Conservation (phyloP, 2,113 vertebrate species). For the Sceloporus undulatus region DNA sequence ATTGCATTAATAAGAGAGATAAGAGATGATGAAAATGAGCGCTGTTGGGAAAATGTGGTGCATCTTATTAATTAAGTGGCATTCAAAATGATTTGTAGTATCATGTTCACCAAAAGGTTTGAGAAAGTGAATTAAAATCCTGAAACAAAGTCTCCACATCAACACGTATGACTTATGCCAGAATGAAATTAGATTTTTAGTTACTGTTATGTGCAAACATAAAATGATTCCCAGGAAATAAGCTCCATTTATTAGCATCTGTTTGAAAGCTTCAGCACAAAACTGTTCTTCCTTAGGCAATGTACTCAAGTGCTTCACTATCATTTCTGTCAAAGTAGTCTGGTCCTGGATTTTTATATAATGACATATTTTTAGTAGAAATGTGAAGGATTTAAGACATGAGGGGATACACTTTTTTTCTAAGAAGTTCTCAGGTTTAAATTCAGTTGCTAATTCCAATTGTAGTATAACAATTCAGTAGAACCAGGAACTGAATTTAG, state of each 20-base stretch:
- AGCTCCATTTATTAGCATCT: slow-evolving; percentile 79
- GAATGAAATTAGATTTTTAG: slow-evolving; percentile 80
- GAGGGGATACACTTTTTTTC: no score
- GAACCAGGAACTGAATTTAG: no score
- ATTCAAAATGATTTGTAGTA: slow-evolving; percentile 66
- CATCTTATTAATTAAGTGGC: slow-evolving; percentile 70
- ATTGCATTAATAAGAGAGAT: slow-evolving; percentile 59
- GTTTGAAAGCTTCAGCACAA: slow-evolving; percentile 68
- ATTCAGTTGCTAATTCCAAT: no score
- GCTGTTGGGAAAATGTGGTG: slow-evolving; percentile 63
- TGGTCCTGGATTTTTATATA: slow-evolving; percentile 36
- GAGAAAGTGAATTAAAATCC: slow-evolving; percentile 69
- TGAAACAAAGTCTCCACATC: slow-evolving; percentile 66
- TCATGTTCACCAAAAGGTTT: slow-evolving; percentile 64
- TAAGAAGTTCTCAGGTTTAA: not conserved
- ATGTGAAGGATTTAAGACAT: slow-evolving; percentile 8
- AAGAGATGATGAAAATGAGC: slow-evolving; percentile 65
- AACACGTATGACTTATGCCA: slow-evolving; percentile 74
- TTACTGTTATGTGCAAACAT: slow-evolving; percentile 79
- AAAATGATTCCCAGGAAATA: slow-evolving; percentile 72
- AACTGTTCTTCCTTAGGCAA: slow-evolving; percentile 64
- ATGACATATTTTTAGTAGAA: slow-evolving; percentile 6
- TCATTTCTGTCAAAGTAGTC: slow-evolving; percentile 62
- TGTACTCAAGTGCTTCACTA: slow-evolving; percentile 47
- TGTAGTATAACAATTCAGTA: no score